Conservation (phyloP, 2,797 vertebrate genomes). For the Epinephelus malabaricus region DNA sequence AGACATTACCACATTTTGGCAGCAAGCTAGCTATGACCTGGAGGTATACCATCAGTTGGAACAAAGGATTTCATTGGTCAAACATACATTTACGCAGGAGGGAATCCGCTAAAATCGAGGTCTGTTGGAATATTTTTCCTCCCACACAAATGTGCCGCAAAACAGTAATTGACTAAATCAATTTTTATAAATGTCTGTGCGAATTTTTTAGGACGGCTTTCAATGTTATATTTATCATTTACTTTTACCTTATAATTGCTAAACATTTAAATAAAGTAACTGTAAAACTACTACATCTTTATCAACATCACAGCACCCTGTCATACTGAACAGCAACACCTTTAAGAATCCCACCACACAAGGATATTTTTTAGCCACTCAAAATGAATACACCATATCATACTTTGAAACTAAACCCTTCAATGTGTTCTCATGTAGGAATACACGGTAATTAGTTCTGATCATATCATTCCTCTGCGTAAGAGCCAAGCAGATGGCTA, state of each 20-base stretch:
- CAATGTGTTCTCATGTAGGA: conserved; percentile 47
- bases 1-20: no score
- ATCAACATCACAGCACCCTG: neutral
- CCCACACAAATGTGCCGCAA: no score
- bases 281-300: neutral
- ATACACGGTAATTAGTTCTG: conserved; percentile 65
- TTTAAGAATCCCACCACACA: conserved; percentile 37
- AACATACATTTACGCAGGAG: no score
- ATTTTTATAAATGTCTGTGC: no score
- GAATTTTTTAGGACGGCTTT: no score
- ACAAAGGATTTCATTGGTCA: no score
- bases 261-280: neutral
- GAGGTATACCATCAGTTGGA: no score
- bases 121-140: no score
- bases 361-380: conserved; percentile 31
- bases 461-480: conserved; percentile 69
- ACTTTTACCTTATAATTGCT: neutral
- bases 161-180: no score
- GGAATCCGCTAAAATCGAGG: no score
- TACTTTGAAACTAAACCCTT: conserved; percentile 66
- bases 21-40: no score
- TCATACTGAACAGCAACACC: neutral
- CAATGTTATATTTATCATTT: neutral
- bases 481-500: conserved; percentile 83
- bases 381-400: conserved; percentile 50